A percentile compares a stretch with the other conserved stretches of the same genome.
Evolutionary conservation across 2,888 invertebrate species (phyloP).

Genomic region (Amphimallon solstitiale): DNA sequence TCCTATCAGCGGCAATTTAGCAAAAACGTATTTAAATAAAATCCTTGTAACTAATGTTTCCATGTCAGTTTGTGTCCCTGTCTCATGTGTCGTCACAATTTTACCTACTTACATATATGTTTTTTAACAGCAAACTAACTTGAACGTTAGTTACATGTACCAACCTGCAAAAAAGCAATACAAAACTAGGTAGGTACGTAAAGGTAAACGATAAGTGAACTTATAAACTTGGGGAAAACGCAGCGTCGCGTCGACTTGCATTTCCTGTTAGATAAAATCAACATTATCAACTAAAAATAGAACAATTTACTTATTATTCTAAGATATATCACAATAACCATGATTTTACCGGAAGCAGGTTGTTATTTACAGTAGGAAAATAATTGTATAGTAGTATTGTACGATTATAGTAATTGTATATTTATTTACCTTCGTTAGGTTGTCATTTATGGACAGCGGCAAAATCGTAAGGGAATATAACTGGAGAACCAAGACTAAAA

Average conservation of each 20-base stretch:
- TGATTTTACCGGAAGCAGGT: too few relatives aligned
- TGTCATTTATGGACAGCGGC: too few relatives aligned
- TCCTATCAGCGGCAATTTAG: not conserved
- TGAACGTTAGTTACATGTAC: too few relatives aligned
- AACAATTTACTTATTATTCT: constrained; percentile 15
- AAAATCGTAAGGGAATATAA: too few relatives aligned
- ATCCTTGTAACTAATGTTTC: constrained; percentile 9
- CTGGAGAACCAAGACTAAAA: too few relatives aligned
- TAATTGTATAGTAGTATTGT: too few relatives aligned
- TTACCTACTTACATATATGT: not conserved
- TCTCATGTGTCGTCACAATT: not conserved
- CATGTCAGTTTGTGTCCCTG: not conserved
- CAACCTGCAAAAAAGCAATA: too few relatives aligned
- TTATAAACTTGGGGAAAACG: not conserved
- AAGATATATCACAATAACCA: not conserved
- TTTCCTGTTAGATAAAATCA: constrained; percentile 23
- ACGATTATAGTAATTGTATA: too few relatives aligned
- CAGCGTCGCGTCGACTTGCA: constrained; percentile 7
- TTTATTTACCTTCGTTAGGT: too few relatives aligned
- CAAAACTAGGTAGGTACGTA: not conserved
- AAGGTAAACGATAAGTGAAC: constrained; percentile 1
- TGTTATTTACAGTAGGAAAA: too few relatives aligned
- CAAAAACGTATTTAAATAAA: not conserved
- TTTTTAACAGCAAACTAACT: too few relatives aligned
- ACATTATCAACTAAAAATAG: constrained; percentile 19